Evolutionary conservation across 1,140 invertebrate genomes (phyloP), one percentile per base, ranked within the genome.

Genomic region (Drosophila suzukii): DNA sequence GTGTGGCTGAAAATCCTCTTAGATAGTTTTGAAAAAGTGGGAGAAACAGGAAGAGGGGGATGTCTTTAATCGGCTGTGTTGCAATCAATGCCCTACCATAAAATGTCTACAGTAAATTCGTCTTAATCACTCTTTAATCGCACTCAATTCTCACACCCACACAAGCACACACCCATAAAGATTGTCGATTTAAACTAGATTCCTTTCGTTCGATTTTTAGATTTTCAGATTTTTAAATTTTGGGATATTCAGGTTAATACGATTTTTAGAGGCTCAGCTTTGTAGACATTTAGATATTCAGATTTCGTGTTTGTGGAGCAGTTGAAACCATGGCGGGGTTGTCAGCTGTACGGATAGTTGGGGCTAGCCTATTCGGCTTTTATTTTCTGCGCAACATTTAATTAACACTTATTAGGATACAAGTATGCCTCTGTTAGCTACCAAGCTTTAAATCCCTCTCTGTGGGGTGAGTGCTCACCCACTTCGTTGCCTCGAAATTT

Each of bases 21-120:
- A 17, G 44, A 30, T 43, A 36, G 51, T 39, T 50, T 50, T 53
- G 39, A 36, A 2, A 27, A 49, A 41, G 43, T 6, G 8, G 34
- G 44, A 38, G 36, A 24, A 12, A 24, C 12, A 41, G 57, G 43
- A 55, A 54, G 54, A 44, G 38, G 50, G 63, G 46, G 53, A 11
- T 72, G 49, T 57, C 51, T 15, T 39, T 56, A 27, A 49, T 41
- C 32, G 75, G 57, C 63, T 60, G 67, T 62, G 62, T 74, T 74
- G 79, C 76, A 63, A 56, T 44, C 61, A 61, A 58, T 55, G 34
- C 36, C 59, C 62, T 74, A 63, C 65, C 72, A 74, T 75, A 82
- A 81, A 71, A 66, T 63, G 59, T 79, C 80, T 88, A 88, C 85
- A 89, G 84, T 88, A 88, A 88, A 88, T 89, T 88, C 84, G 84